Evolutionary conservation across 1,140 invertebrate genomes (phyloP).

Genomic region (Chelonus insularis): DNA sequence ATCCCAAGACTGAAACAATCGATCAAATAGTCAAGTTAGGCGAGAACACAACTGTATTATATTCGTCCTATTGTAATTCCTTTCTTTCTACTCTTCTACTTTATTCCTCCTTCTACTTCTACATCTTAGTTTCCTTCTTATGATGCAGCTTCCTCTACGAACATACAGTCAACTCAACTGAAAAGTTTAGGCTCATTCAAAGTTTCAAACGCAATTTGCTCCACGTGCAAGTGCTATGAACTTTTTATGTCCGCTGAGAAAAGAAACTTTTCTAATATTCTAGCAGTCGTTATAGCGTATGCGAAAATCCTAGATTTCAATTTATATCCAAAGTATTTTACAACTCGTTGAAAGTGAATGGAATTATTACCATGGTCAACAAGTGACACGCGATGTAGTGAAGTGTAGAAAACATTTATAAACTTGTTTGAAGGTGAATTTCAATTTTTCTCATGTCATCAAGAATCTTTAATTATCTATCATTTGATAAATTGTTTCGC

Average conservation of each 20-base stretch:
- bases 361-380: too few relatives aligned
- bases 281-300: background rate
- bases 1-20: too few relatives aligned
- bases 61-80: too few relatives aligned
- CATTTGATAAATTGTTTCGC: too few relatives aligned
- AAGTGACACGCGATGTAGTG: too few relatives aligned
- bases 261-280: slow-evolving; percentile 19
- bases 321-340: background rate
- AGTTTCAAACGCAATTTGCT: background rate
- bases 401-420: too few relatives aligned
- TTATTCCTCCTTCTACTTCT: background rate
- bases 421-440: too few relatives aligned
- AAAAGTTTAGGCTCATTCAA: slow-evolving; percentile 4
- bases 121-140: background rate
- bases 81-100: too few relatives aligned
- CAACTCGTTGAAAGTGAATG: background rate
- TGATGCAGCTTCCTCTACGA: background rate
- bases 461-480: too few relatives aligned
- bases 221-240: slow-evolving; percentile 7
- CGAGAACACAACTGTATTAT: too few relatives aligned
- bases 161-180: background rate
- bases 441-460: too few relatives aligned
- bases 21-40: too few relatives aligned
- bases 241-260: slow-evolving; percentile 10
- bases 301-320: background rate